These are phyloP conservation scores for Oryzias sinensis DNA, from an alignment of 2,797 vertebrate genomes.

Conservation along the genomic window DNA sequence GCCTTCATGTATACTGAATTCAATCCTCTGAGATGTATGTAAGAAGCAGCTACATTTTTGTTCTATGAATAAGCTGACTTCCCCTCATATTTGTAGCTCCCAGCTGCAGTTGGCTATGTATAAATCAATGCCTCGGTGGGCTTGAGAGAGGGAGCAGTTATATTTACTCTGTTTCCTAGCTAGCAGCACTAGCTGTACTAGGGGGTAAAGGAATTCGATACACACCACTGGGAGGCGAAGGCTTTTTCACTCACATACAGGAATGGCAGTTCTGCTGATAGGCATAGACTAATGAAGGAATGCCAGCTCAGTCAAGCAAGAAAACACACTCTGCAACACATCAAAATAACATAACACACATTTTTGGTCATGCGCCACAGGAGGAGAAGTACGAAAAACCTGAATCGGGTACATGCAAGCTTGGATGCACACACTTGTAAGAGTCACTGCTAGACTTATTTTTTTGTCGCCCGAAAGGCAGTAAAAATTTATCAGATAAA, in stretches of 20 bases:
- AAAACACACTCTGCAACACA: conserved; percentile 47
- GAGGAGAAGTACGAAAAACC: conserved; percentile 21
- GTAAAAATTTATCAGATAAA: conserved; percentile 27
- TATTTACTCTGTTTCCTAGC: conserved; percentile 77
- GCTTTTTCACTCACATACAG: conserved; percentile 48
- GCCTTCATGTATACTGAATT: conserved; percentile 62
- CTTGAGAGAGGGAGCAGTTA: conserved; percentile 71
- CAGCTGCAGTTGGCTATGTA: conserved; percentile 70
- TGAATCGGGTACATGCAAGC: conserved; percentile 11
- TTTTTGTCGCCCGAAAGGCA: conserved; percentile 12
- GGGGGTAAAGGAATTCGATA: conserved; percentile 74
- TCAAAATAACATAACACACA: conserved; percentile 50
- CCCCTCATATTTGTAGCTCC: conserved; percentile 72
- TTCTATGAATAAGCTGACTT: conserved; percentile 74
- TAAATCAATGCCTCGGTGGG: conserved; percentile 78
- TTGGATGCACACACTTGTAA: neutral
- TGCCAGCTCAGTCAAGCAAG: conserved; percentile 49
- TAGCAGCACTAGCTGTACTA: conserved; percentile 69
- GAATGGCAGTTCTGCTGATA: conserved; percentile 61
- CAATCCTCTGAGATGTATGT: conserved; percentile 68
- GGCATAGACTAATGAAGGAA: conserved; percentile 64
- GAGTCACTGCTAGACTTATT: conserved; percentile 2
- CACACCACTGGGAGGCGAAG: conserved; percentile 64
- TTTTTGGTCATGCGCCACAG: conserved; percentile 44
- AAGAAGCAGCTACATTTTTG: conserved; percentile 71